phyloP scores from a whole-genome alignment of 2,888 invertebrate species.

The Apotomis capreana region DNA sequence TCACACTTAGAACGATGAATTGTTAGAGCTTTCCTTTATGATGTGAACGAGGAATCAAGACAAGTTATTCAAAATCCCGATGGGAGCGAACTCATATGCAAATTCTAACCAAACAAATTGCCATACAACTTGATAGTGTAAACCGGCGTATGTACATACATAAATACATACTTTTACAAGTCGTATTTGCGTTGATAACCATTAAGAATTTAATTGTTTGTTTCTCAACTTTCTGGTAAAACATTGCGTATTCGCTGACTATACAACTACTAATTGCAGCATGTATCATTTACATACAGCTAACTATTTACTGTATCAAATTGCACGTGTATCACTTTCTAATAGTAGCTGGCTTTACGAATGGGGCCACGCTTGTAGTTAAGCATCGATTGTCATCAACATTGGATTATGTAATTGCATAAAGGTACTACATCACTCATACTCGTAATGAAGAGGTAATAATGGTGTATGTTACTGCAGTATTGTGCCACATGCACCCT shows the following conservation, averaged over 20 bases:
- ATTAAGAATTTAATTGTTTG: not conserved
- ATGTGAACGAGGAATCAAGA: too few relatives aligned
- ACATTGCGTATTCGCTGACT: constrained; percentile 49
- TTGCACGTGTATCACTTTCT: constrained; percentile 15
- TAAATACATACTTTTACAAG: too few relatives aligned
- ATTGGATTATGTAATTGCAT: constrained; percentile 8
- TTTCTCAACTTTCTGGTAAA: constrained; percentile 24
- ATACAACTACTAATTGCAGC: constrained; percentile 10
- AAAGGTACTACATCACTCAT: not conserved
- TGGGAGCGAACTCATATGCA: too few relatives aligned
- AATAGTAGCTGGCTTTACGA: constrained; percentile 11
- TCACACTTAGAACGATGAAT: too few relatives aligned
- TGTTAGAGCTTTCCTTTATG: too few relatives aligned
- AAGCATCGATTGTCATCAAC: not conserved
- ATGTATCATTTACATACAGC: constrained; percentile 9
- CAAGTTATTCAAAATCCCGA: too few relatives aligned
- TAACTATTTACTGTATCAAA: constrained; percentile 12
- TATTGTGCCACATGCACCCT: too few relatives aligned
- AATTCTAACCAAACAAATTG: not conserved
- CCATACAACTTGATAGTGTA: not conserved
- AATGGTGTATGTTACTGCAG: too few relatives aligned
- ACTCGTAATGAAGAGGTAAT: not conserved
- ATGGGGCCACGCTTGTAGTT: constrained; percentile 17
- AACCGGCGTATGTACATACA: not conserved
- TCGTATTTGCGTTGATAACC: not conserved